phyloP scores from a whole-genome alignment of 2,797 vertebrate genomes.

The Acanthurus tractus region DNA sequence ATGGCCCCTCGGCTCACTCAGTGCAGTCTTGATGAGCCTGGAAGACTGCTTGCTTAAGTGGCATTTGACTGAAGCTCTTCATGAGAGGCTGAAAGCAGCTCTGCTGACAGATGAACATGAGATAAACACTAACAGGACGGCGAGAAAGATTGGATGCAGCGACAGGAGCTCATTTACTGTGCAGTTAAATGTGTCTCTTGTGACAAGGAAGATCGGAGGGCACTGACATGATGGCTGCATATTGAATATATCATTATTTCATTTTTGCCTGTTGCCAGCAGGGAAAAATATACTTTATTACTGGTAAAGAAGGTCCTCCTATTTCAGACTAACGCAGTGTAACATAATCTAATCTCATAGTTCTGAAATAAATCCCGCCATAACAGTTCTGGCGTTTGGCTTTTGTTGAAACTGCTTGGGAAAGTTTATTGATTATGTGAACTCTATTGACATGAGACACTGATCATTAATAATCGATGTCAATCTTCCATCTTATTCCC shows the following conservation, averaged over 20 bases:
- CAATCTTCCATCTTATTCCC: no score
- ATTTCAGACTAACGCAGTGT: neutral
- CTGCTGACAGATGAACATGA: conserved; percentile 18
- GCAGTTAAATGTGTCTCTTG: conserved; percentile 23
- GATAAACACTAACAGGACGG: conserved; percentile 8
- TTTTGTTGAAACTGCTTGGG: neutral
- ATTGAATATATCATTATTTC: neutral
- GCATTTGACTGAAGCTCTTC: conserved; percentile 67
- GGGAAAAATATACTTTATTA: neutral
- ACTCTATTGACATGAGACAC: no score
- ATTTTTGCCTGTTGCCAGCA: neutral
- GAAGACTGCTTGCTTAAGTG: conserved; percentile 69
- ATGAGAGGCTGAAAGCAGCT: conserved; percentile 58
- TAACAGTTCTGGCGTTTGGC: neutral
- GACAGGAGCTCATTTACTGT: conserved; percentile 21
- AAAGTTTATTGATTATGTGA: no score
- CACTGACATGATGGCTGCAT: conserved; percentile 1
- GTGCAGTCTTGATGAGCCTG: conserved; percentile 71
- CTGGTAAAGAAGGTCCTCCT: neutral
- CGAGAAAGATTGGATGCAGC: conserved; percentile 24
- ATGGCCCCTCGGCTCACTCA: conserved; percentile 58
- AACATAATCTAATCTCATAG: neutral
- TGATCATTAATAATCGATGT: no score
- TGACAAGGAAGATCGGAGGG: conserved; percentile 23
- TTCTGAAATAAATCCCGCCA: neutral